phyloP scores from a whole-genome alignment of 2,113 vertebrate species.

The Girardinichthys multiradiatus region DNA sequence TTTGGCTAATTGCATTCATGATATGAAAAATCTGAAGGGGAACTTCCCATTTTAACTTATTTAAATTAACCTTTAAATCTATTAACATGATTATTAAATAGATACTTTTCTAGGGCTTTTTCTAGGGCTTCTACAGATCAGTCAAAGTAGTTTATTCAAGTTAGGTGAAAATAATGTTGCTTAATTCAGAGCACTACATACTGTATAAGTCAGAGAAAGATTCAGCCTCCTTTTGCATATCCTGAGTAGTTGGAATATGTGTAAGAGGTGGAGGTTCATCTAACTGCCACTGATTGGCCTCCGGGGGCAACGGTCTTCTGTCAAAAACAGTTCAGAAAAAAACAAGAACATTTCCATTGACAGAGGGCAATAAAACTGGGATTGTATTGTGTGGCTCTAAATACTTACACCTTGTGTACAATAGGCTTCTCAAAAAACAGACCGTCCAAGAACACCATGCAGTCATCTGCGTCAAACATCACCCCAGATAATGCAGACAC shows the following conservation, averaged over 20 bases:
- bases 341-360: neutral
- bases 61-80: conserved; percentile 25
- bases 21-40: neutral
- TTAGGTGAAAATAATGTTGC: conserved; percentile 53
- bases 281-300: conserved; percentile 78
- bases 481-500: conserved; percentile 33
- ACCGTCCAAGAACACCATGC: conserved; percentile 80
- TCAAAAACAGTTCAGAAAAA: conserved; percentile 16
- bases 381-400: neutral
- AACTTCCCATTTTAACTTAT: neutral
- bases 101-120: no score
- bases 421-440: conserved; percentile 86
- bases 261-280: conserved; percentile 82
- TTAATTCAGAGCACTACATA: conserved; percentile 72
- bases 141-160: conserved; percentile 42
- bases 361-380: neutral
- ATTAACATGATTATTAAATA: conserved; percentile 2
- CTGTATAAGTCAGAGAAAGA: conserved; percentile 63
- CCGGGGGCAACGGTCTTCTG: conserved; percentile 80
- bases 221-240: conserved; percentile 85
- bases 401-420: conserved; percentile 84
- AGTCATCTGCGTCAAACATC: conserved; percentile 82
- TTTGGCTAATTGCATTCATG: neutral
- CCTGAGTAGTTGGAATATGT: conserved; percentile 86
- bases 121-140: conserved; percentile 18